A percentile compares a stretch with the other conserved stretches of the same genome.
phyloP scores from a whole-genome alignment of 2,797 vertebrate genomes.

The Chromobotia macracanthus region DNA sequence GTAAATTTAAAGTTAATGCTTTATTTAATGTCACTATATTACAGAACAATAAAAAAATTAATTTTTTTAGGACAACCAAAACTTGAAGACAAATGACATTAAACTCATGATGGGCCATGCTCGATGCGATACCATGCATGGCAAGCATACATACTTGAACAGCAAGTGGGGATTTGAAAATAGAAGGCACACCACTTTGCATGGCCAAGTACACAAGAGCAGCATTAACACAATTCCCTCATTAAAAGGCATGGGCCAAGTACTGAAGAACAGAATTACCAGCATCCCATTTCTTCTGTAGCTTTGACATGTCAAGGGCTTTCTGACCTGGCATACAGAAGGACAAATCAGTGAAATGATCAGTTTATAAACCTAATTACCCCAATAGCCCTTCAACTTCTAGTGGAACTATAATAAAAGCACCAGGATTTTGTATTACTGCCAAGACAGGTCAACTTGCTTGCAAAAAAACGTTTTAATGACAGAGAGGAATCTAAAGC shows the following conservation, averaged over 20 bases:
- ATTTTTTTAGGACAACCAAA: conserved; percentile 63
- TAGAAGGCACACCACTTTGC: conserved; percentile 72
- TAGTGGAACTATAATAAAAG: conserved; percentile 8
- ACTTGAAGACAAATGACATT: conserved; percentile 50
- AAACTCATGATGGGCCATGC: conserved; percentile 31
- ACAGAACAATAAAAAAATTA: conserved; percentile 75
- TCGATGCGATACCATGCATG: conserved; percentile 46
- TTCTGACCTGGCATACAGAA: conserved; percentile 42
- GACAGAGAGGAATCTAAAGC: conserved; percentile 1
- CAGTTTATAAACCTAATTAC: background rate
- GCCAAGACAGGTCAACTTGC: conserved; percentile 1
- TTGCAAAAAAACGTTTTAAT: conserved; percentile 13
- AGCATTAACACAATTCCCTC: conserved; percentile 42
- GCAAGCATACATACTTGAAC: conserved; percentile 36
- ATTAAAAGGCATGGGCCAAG: conserved; percentile 34
- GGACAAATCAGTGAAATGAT: background rate
- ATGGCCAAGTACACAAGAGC: conserved; percentile 54
- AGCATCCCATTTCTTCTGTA: conserved; percentile 74
- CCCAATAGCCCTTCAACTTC: conserved; percentile 30
- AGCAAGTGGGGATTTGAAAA: conserved; percentile 49
- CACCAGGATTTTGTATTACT: background rate
- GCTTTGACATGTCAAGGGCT: conserved; percentile 49
- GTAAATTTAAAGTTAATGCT: conserved; percentile 62
- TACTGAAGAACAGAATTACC: conserved; percentile 72
- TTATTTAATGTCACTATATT: conserved; percentile 71